These are phyloP conservation scores for Noctua janthina DNA, from an alignment of 2,888 invertebrate genomes.

Conservation along the genomic window DNA sequence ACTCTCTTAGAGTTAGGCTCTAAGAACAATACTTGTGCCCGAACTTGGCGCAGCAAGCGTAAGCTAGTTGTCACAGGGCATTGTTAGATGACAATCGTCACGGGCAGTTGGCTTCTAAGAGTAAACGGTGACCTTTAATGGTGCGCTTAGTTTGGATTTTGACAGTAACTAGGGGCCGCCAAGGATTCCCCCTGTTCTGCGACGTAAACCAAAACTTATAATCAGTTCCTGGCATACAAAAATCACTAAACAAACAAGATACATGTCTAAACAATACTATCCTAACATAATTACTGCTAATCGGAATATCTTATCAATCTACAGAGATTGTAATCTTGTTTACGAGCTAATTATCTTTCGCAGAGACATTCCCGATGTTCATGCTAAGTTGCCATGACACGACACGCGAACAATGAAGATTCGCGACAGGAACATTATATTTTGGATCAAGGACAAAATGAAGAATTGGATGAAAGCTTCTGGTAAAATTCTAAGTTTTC, in stretches of 20 bases:
- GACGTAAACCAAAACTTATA: no score
- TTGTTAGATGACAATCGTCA: no score
- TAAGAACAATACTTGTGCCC: neutral
- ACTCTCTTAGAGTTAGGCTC: no score
- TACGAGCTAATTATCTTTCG: slow-evolving; percentile 30
- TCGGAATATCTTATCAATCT: slow-evolving; percentile 37
- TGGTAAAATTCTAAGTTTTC: neutral
- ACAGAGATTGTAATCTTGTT: slow-evolving; percentile 48
- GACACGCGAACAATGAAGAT: slow-evolving; percentile 47
- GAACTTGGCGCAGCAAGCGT: neutral
- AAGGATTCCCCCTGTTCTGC: neutral
- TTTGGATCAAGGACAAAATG: slow-evolving; percentile 1
- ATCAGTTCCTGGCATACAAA: no score
- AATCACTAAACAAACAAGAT: neutral
- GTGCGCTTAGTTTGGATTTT: neutral
- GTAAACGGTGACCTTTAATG: no score
- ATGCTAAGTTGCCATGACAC: slow-evolving; percentile 37
- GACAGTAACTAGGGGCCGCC: neutral
- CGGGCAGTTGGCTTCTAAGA: no score
- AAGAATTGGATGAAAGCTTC: neutral
- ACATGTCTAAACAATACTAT: neutral
- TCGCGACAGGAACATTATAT: neutral
- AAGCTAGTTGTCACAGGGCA: no score
- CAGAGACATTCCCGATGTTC: slow-evolving; percentile 44
- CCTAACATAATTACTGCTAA: slow-evolving; percentile 18